phyloP scores from a whole-genome alignment of 1,140 invertebrate species.

The Drosophila bifasciata region DNA sequence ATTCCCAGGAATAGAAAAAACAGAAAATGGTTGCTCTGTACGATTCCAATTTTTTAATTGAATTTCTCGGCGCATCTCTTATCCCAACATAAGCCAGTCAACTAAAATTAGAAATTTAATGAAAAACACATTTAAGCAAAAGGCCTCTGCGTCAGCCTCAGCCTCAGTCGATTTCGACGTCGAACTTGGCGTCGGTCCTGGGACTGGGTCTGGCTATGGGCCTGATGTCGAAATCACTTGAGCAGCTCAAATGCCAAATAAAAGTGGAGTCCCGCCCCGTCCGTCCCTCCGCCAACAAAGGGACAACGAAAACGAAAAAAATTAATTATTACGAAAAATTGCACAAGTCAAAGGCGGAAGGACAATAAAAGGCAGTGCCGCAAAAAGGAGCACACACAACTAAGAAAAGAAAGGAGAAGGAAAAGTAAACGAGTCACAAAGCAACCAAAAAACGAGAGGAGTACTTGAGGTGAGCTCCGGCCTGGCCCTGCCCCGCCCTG shows the following conservation, averaged over 20 bases:
- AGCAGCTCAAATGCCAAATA: slow-evolving; percentile 47
- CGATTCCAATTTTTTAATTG: slow-evolving; percentile 56
- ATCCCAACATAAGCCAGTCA: slow-evolving; percentile 59
- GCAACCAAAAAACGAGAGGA: slow-evolving; percentile 36
- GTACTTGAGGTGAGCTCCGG: slow-evolving; percentile 50
- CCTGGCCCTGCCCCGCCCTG: too few relatives aligned
- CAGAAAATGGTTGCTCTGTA: slow-evolving; percentile 25
- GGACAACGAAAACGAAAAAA: slow-evolving; percentile 57
- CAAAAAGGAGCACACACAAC: slow-evolving; percentile 40
- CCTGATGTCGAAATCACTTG: slow-evolving; percentile 66
- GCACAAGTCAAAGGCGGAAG: slow-evolving; percentile 72
- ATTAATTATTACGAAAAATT: slow-evolving; percentile 81
- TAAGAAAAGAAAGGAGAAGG: slow-evolving; percentile 41
- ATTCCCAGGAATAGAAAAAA: slow-evolving; percentile 23
- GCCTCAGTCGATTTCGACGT: too few relatives aligned
- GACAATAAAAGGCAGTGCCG: slow-evolving; percentile 69
- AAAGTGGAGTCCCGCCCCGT: slow-evolving; percentile 14
- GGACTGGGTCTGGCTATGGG: background rate
- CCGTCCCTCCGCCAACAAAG: slow-evolving; percentile 13
- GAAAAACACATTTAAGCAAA: slow-evolving; percentile 65
- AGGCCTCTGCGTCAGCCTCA: slow-evolving; percentile 18
- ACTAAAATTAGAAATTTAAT: slow-evolving; percentile 75
- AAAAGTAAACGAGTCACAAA: slow-evolving; percentile 57
- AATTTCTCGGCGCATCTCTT: slow-evolving; percentile 47
- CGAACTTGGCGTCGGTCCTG: slow-evolving; percentile 12